Evolutionary conservation across 92 coral and sea anemone species (phyloP), one percentile per base, ranked within the genome.

Genomic region (Isaurus tuberculatus): DNA sequence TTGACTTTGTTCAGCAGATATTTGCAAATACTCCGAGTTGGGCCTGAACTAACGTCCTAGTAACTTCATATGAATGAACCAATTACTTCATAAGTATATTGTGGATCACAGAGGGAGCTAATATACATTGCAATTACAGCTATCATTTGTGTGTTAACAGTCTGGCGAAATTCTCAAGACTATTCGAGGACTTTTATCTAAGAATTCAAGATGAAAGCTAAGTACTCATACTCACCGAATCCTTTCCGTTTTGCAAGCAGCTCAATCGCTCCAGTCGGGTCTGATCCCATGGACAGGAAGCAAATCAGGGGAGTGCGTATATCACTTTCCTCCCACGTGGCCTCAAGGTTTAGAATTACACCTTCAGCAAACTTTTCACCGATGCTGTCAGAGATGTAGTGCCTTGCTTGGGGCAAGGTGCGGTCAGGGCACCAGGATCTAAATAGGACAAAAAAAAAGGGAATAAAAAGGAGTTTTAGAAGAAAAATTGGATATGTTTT

Each of bases 381-480:
- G 88, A 93, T 93, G 68, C 93, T 85, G 81, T 93, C 93, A 23
- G 97, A 89, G 70, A 93, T 93, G 80, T 93, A 93, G 51, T 91
- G 90, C 32, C 97, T 94, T 4, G 97, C 97, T 83, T 93, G 97
- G 22, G 93, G 97, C 33, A 93, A 88, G 43, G 97, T 93, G 72
- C 97, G 97, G 81, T 93, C 97, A 43, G 97, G 97, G 48, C 97
- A 93, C 97, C 97, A 93, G 29, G 97, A 91, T 79, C 97, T 93
- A 75, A 40, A 20, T 10, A 31, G 19, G 27, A 8, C n/a, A n/a
- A 19, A 30, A 14, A 36, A 29, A 15, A 4, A 29, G 43, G 19
- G 1, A 0, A 19, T 26, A 5, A 6, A 69, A 69, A 26, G 20
- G 20, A 69, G 8, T 69, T 55, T 20, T 55, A 55, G 23, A 55